A percentile compares a stretch with the other conserved stretches of the same genome.
Evolutionary conservation across 1,140 invertebrate species (phyloP).

Genomic region (Orchesella cincta): DNA sequence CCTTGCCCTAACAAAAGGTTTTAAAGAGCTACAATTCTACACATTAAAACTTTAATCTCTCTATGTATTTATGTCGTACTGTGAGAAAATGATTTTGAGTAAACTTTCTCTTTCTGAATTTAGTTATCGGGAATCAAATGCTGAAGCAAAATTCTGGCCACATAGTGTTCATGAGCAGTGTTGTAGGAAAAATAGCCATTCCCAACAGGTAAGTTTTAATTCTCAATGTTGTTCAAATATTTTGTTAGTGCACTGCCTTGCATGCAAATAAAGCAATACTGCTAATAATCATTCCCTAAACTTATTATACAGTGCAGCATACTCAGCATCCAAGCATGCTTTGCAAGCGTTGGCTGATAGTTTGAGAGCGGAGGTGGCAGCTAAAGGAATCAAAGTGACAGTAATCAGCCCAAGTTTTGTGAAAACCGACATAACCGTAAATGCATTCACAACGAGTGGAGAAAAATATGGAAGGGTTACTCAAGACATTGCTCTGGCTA

Average conservation of each 20-base stretch:
- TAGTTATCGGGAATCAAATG: conserved; percentile 82
- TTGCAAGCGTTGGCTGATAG: conserved; percentile 83
- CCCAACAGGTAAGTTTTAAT: conserved; percentile 67
- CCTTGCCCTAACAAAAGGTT: conserved; percentile 87
- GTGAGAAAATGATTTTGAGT: too few species aligned
- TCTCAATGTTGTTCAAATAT: background rate
- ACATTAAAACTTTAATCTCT: too few species aligned
- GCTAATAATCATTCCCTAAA: background rate
- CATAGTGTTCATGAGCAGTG: conserved; percentile 84
- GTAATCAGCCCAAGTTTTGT: conserved; percentile 82
- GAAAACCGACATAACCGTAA: conserved; percentile 80
- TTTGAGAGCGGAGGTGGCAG: conserved; percentile 75
- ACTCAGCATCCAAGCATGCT: conserved; percentile 93
- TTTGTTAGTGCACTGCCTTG: background rate
- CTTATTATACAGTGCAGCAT: conserved; percentile 68
- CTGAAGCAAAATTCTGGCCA: conserved; percentile 73
- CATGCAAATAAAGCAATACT: background rate
- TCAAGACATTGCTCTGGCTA: conserved; percentile 75
- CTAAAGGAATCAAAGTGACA: conserved; percentile 75
- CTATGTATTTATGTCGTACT: too few species aligned
- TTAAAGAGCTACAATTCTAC: too few species aligned
- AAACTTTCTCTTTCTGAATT: conserved; percentile 60
- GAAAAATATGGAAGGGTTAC: conserved; percentile 76
- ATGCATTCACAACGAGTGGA: conserved; percentile 80
- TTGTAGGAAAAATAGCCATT: conserved; percentile 88